Percentiles rank a stretch among this genome's conserved stretches.
These are phyloP conservation scores for Incurvaria masculella DNA, from an alignment of 2,888 invertebrate species.

Conservation along the genomic window DNA sequence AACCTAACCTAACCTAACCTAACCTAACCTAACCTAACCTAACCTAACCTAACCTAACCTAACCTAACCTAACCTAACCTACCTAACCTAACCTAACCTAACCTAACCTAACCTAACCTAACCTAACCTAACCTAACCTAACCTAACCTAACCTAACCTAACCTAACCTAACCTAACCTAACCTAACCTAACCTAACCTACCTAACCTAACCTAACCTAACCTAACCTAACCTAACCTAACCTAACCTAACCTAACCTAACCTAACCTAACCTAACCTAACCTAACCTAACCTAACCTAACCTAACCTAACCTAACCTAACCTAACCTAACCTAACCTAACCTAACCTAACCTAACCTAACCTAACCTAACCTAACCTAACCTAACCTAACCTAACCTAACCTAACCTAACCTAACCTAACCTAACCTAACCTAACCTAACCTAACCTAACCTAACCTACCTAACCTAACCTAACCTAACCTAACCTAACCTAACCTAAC, in stretches of 20 bases:
- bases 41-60: not conserved
- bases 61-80: no score
- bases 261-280: not conserved
- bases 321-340: not conserved
- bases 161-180: not conserved
- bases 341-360: not conserved
- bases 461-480: no score
- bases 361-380: not conserved
- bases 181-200: not conserved
- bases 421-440: not conserved
- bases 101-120: not conserved
- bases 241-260: not conserved
- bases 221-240: not conserved
- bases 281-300: not conserved
- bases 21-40: not conserved
- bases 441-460: not conserved
- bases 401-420: not conserved
- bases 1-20: not conserved
- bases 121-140: not conserved
- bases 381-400: not conserved
- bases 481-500: not conserved
- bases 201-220: not conserved
- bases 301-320: not conserved
- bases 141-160: not conserved
- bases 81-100: not conserved